Base-by-base conservation (phyloP, 2,113 vertebrate genomes). In the Scomber colias region DNA sequence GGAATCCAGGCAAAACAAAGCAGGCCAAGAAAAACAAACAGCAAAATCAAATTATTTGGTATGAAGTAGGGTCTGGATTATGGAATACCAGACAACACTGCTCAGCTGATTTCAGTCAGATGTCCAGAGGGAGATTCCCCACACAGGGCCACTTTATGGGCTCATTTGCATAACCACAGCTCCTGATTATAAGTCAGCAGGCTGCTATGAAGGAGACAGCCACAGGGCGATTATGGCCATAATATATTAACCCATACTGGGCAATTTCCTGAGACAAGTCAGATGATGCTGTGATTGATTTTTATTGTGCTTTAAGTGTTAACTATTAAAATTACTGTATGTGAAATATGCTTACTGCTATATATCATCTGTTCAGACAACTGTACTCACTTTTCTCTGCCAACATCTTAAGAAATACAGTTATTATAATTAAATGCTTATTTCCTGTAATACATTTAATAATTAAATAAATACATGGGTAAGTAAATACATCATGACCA, bases 281-380 rank as follows among this genome's bases (percentile, higher is more conserved):
- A 80, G 86, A 92, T 92, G 88, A 93, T 86, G 79, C 79, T n/a
- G 56, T 88, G 89, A 93, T 92, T 89, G 89, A 92, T 93, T 92
- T 27, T 90, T 88, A 88, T 74, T 83, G 71, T 83, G 81, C 78
- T 53, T 35, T 69, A 84, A 89, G 80, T 86, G 21, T 90, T 90
- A 89, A 89, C 72, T 90, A 86, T 89, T 92, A 91, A 87, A 69
- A 82, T 75, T 60, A 35, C 66, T 53, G 49, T 74, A 81, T 75
- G 71, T 56, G 21, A 64, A 90, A 83, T 66, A 77, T 74, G 83
- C 71, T 77, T 55, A 49, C 11, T 49, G 71, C 51, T 72, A 59
- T 85, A 75, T 79, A 80, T 91, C 82, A 78, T 80, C 62, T 51
- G 56, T 61, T 77, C 50, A 68, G 59, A 63, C 2, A 16, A 64